Conservation (phyloP, 2,113 vertebrate species). For the Hippolais icterina region DNA sequence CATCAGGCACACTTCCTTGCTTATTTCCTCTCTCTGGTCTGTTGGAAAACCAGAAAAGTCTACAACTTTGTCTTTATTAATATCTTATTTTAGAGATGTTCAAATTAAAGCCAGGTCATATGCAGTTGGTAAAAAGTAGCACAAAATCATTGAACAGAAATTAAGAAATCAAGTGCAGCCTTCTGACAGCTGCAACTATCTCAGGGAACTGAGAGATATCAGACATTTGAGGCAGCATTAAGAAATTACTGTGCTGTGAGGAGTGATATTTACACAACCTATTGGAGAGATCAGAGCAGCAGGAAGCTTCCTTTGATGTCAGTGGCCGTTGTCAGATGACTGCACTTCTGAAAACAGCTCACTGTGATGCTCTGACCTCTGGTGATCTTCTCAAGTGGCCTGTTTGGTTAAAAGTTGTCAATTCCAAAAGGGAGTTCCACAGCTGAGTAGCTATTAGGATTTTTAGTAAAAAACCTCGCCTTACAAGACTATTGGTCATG, state of each 20-base stretch:
- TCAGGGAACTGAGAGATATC: background rate
- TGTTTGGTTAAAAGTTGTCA: background rate
- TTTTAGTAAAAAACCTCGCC: background rate
- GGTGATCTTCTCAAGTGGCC: background rate
- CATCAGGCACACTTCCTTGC: background rate
- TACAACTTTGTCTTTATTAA: background rate
- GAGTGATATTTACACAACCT: background rate
- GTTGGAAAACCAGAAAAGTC: background rate
- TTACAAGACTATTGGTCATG: background rate
- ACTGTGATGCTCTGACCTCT: background rate
- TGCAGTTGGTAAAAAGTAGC: background rate
- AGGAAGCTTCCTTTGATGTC: slow-evolving; percentile 3
- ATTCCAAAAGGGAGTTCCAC: background rate
- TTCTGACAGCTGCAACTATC: background rate
- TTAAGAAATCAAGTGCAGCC: background rate
- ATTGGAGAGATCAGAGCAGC: background rate
- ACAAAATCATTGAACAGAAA: background rate
- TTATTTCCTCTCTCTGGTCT: background rate
- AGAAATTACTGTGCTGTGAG: background rate
- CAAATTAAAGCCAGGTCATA: background rate
- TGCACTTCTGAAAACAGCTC: background rate
- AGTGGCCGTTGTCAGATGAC: background rate
- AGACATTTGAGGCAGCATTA: background rate
- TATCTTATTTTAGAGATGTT: background rate
- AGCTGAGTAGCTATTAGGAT: background rate